Evolutionary conservation across 2,888 invertebrate species (phyloP).

Genomic region (Celastrina argiolus): DNA sequence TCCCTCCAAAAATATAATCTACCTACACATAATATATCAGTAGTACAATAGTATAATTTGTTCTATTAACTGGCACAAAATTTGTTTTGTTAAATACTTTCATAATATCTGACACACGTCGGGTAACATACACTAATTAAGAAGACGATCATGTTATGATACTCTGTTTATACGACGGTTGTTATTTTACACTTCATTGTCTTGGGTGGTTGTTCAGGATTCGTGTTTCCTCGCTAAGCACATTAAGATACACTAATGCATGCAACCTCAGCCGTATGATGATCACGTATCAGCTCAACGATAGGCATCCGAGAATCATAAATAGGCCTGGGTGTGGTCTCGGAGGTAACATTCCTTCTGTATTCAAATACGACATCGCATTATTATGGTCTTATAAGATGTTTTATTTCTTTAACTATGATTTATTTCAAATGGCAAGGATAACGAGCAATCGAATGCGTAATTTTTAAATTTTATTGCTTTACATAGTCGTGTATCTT

Average conservation of each 20-base stretch:
- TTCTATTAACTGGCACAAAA: too few species aligned
- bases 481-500: not conserved
- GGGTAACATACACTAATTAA: not conserved
- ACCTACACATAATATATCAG: too few species aligned
- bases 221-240: constrained; percentile 26
- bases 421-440: constrained; percentile 5
- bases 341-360: not conserved
- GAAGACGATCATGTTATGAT: constrained; percentile 1
- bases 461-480: constrained; percentile 10
- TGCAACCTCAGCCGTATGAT: constrained; percentile 14
- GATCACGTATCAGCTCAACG: constrained; percentile 12
- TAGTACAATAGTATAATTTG: too few species aligned
- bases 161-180: constrained; percentile 18
- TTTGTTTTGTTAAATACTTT: too few species aligned
- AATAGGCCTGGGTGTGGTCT: constrained; percentile 19
- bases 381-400: constrained; percentile 5
- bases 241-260: constrained; percentile 19
- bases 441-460: constrained; percentile 4
- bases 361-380: not conserved
- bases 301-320: constrained; percentile 20
- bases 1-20: not conserved
- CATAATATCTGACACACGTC: not conserved
- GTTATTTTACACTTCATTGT: constrained; percentile 29
- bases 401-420: not conserved
- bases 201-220: constrained; percentile 24